Evolutionary conservation across 1,140 invertebrate genomes (phyloP), one percentile per base, ranked within the genome.

Genomic region (Achatina immaculata): DNA sequence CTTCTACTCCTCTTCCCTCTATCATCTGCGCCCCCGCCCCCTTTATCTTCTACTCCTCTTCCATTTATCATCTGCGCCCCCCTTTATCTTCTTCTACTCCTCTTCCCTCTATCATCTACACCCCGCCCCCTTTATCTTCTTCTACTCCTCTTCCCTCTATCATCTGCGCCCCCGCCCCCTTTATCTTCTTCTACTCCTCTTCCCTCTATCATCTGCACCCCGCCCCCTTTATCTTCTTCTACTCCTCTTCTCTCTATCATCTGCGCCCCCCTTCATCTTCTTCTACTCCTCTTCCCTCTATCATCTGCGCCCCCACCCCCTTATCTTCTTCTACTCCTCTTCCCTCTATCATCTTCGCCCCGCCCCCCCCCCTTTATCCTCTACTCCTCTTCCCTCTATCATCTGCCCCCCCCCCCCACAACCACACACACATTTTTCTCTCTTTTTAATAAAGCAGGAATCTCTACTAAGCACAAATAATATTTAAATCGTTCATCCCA

Each of bases 321-420:
- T 66, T 28, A 19, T 28, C 31, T 24, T 51, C 48, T 51, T 24
- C 24, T 24, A 14, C 48, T 51, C 48, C 24, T 51, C 28, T 9
- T 72, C 28, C 28, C 40, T 72, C 69, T 72, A 14, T 36, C 28
- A 55, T 48, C 58, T 58, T 58, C 51, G 55, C 31, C 58, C 51
- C 36, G 24, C 58, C 73, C 34, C 28, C 36, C 51, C 58, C 38
- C 58, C 51, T 58, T 40, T 55, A n/a, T n/a, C n/a, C n/a, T n/a
- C n/a, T n/a, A n/a, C n/a, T n/a, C n/a, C n/a, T n/a, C n/a, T n/a
- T n/a, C 51, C 36, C 38, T 76, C 73, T 58, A n/a, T 76, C 38
- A 36, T 34, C 34, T 28, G 9, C 31, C n/a, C 34, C 58, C 73
- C 58, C 48, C 58, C 73, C 34, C 31, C 43, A n/a, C n/a, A n/a